A percentile compares a stretch with the other conserved stretches of the same genome.
phyloP scores from a whole-genome alignment of 2,888 invertebrate genomes.

The Aradus depressus region DNA sequence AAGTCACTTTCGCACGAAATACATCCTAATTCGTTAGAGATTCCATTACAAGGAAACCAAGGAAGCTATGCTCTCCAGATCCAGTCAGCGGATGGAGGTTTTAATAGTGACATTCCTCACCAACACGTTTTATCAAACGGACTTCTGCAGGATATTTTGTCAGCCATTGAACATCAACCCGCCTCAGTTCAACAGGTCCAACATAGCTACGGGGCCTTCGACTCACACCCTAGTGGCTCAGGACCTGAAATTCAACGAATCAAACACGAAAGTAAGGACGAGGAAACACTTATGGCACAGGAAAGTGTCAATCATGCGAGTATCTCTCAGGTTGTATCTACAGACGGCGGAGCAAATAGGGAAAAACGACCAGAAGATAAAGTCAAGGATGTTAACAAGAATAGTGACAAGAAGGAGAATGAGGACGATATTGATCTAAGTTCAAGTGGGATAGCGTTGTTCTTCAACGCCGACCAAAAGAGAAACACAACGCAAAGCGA shows the following conservation, averaged over 20 bases:
- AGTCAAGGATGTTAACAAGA: too few species aligned
- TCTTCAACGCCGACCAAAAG: constrained; percentile 26
- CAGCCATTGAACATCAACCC: constrained; percentile 60
- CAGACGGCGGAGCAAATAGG: not conserved
- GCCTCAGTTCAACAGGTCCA: constrained; percentile 15
- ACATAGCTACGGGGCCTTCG: constrained; percentile 15
- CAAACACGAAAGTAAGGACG: constrained; percentile 9
- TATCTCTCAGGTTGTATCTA: not conserved
- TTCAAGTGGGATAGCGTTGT: constrained; percentile 28
- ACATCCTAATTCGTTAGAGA: constrained; percentile 34
- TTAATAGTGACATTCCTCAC: constrained; percentile 48
- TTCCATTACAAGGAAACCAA: constrained; percentile 43
- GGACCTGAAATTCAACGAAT: constrained; percentile 14
- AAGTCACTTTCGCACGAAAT: constrained; percentile 30
- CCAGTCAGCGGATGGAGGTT: constrained; percentile 46
- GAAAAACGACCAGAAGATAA: constrained; percentile 6
- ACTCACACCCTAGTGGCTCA: constrained; percentile 15
- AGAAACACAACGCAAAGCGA: constrained; percentile 19
- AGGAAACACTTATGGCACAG: constrained; percentile 23
- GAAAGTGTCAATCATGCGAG: constrained; percentile 18
- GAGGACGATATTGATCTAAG: too few species aligned
- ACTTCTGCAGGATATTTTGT: constrained; percentile 64
- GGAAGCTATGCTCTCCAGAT: constrained; percentile 66
- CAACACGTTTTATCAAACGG: constrained; percentile 68
- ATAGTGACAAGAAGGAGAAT: too few species aligned